Evolutionary conservation across 2,888 invertebrate species (phyloP), one percentile per base, ranked within the genome.

Genomic region (Zaprionus bogoriensis): DNA sequence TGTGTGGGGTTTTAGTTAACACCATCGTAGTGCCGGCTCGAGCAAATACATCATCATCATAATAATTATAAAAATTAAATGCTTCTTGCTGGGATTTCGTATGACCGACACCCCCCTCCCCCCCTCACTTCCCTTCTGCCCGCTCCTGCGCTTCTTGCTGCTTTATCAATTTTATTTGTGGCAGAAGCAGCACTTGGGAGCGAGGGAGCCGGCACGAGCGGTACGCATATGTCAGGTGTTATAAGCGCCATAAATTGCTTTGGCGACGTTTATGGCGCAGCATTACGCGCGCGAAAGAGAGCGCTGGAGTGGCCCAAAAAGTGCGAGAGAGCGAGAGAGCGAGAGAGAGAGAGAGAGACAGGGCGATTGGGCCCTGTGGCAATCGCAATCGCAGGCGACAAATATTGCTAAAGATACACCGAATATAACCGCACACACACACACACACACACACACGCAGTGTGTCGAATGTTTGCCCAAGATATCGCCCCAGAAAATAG

Each of bases 101-200:
- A 46, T 68, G 32, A 19, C 41, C 39, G 36, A 20, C 14, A 5
- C 14, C 32, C 5, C 32, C 14, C 20, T 10, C 1, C 12, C 6
- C 19, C 19, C 7, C 20, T 20, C 4, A n/a, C n/a, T n/a, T n/a
- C n/a, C 4, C 32, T 22, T 20, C 32, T 14, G n/a, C 25, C 2
- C 32, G 9, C 10, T 46, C 10, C 6, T 23, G 4, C n/a, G 10
- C 25, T 38, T 32, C 20, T 32, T 23, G 39, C 53, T 28, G 65
- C 78, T 77, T 86, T 77, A 86, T 86, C 87, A 77, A 77, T 83
- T 86, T 74, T 81, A 85, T 85, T 81, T 83, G 84, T 48, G 63
- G 46, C 60, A 62, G 50, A 46, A 50, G 47, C 38, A 9, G 10
- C 42, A 42, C 23, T 39, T 12, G 23, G 1, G 2, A 1, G 0